Evolutionary conservation across 2,113 vertebrate species (phyloP).

Genomic region (Pseudopodoces humilis): DNA sequence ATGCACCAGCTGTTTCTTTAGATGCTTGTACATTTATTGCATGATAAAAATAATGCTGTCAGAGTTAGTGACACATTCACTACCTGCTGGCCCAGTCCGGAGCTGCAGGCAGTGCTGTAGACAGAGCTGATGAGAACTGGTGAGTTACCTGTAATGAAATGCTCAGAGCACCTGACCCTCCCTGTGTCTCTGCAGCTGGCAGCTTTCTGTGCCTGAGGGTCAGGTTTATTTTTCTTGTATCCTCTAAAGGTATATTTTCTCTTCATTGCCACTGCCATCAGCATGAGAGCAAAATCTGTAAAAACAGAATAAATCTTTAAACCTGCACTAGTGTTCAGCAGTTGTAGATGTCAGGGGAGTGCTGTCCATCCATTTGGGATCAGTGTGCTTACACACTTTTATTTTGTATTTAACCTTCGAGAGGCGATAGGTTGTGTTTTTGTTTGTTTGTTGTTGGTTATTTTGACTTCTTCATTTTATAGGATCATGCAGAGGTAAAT

Average conservation of each 20-base stretch:
- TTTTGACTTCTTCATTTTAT: background rate
- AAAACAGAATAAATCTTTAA: background rate
- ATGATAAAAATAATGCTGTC: background rate
- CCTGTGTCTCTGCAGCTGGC: background rate
- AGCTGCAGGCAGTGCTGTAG: background rate
- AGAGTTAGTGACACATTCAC: accelerated
- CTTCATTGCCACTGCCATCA: background rate
- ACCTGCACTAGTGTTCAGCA: background rate
- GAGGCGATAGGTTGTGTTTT: background rate
- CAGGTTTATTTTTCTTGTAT: background rate
- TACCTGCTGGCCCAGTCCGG: background rate
- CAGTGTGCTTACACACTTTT: background rate
- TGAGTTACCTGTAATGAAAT: background rate
- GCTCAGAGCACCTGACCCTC: background rate
- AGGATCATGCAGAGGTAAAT: background rate
- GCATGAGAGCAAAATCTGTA: background rate
- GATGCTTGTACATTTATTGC: background rate
- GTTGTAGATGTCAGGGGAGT: background rate
- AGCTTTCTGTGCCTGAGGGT: background rate
- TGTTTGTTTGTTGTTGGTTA: background rate
- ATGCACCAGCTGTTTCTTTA: background rate
- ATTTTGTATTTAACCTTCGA: background rate
- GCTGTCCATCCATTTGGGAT: background rate
- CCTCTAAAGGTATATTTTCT: background rate
- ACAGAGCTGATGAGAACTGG: background rate